Conservation (phyloP, 2,113 vertebrate genomes). For the Sylvietta virens region DNA sequence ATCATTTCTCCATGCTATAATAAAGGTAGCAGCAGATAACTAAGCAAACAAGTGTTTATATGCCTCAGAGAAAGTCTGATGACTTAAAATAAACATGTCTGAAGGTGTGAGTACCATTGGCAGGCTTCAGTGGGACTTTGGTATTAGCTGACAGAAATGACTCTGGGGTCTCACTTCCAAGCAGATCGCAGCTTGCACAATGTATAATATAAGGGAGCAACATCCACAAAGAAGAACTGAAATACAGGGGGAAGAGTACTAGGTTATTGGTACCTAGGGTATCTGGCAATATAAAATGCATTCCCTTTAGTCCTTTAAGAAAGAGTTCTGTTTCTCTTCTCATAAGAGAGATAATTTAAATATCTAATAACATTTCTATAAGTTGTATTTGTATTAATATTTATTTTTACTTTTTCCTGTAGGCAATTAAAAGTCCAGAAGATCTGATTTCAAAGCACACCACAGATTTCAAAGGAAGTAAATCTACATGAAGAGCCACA, state of each 20-base stretch:
- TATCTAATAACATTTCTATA: neutral
- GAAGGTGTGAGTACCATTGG: neutral
- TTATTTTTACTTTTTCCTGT: slow-evolving; percentile 34
- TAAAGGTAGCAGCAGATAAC: neutral
- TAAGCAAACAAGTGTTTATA: neutral
- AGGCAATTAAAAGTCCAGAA: slow-evolving; percentile 51
- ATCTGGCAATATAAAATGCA: neutral
- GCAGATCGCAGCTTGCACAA: neutral
- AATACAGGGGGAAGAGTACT: neutral
- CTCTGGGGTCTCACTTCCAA: neutral
- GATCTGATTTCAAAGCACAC: slow-evolving; percentile 23
- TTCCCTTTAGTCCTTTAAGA: neutral
- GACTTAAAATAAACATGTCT: neutral
- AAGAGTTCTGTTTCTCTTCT: neutral
- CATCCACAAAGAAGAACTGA: neutral
- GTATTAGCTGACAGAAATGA: neutral
- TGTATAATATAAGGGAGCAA: neutral
- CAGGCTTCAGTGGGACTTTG: neutral
- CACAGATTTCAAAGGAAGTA: slow-evolving; percentile 1
- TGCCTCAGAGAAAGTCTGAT: neutral
- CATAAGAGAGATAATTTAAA: neutral
- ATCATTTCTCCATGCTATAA: neutral
- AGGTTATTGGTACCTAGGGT: neutral
- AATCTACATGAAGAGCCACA: slow-evolving; percentile 31
- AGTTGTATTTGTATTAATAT: slow-evolving; percentile 34